Evolutionary conservation across 2,888 invertebrate genomes (phyloP), one percentile per base, ranked within the genome.

Genomic region (Antheraea assamensis): DNA sequence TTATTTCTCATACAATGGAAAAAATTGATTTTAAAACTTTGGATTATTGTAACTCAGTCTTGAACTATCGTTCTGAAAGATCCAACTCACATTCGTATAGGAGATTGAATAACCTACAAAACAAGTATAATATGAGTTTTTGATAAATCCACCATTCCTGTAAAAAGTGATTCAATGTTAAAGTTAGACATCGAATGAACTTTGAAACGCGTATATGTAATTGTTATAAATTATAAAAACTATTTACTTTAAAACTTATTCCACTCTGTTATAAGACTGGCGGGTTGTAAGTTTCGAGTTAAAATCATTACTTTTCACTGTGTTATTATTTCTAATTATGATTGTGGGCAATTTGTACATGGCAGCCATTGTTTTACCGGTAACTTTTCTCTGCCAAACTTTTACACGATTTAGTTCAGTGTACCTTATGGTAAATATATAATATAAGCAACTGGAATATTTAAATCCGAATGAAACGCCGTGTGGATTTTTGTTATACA

Each of bases 401-500:
- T 30, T 66, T 31, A 66, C 31, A 30, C 19, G 21, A 31, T 31
- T 8, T 27, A 19, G 13, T 68, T 68, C 21, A 35, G 7, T 35
- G 4, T n/a, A 0, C 10, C n/a, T 21, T 68, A 68, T 35, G n/a
- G 35, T 68, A 35, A 31, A 10, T 13, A 35, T 0, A n/a, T 2
- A 35, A 35, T 13, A 68, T 35, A 35, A 68, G 68, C 21, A 68
- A 35, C n/a, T 21, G 7, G 13, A 35, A 68, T 31, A 68, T 68
- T 7, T 8, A 35, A n/a, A 35, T 35, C 19, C 15, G 35, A n/a
- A n/a, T n/a, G 35, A 35, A n/a, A 68, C 68, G 68, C 68, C 21
- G 35, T 68, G 68, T 72, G 68, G 30, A 64, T 68, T 72, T n/a
- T 35, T 64, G 71, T 72, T n/a, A 55, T 27, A 66, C 71, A 77